These are phyloP conservation scores for Tetheella fluctuosa DNA, from an alignment of 2,888 invertebrate species.

Conservation along the genomic window DNA sequence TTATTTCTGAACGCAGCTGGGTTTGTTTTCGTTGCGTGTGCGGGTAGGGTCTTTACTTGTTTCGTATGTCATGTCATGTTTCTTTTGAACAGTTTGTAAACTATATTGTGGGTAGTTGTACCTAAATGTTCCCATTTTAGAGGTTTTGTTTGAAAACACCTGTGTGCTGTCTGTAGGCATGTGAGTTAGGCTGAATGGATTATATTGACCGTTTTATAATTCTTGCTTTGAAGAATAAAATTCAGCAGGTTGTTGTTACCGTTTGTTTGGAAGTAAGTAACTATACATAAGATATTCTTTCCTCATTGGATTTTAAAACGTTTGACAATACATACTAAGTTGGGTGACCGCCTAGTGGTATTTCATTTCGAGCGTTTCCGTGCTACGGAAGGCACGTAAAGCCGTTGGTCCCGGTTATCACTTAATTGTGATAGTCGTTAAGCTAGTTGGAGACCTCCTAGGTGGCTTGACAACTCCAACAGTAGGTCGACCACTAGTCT, in stretches of 20 bases:
- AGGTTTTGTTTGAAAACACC: background rate
- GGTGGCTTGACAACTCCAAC: no score
- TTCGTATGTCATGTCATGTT: slow-evolving; percentile 16
- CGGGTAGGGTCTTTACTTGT: slow-evolving; percentile 43
- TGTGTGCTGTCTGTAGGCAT: background rate
- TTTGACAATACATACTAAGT: no score
- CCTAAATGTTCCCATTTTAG: background rate
- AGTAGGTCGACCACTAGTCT: no score
- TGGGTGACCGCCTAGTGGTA: no score
- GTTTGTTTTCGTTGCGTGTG: slow-evolving; percentile 50
- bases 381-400: no score
- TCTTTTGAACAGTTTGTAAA: slow-evolving; percentile 20
- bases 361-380: no score
- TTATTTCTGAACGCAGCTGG: slow-evolving; percentile 65
- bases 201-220: background rate
- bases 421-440: no score
- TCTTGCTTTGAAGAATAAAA: background rate
- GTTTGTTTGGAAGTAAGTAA: background rate
- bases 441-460: no score
- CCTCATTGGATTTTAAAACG: no score
- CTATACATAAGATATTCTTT: no score
- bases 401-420: no score
- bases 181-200: background rate
- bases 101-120: background rate
- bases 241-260: background rate